Evolutionary conservation across 2,797 vertebrate genomes (phyloP).

Genomic region (Parambassis ranga): DNA sequence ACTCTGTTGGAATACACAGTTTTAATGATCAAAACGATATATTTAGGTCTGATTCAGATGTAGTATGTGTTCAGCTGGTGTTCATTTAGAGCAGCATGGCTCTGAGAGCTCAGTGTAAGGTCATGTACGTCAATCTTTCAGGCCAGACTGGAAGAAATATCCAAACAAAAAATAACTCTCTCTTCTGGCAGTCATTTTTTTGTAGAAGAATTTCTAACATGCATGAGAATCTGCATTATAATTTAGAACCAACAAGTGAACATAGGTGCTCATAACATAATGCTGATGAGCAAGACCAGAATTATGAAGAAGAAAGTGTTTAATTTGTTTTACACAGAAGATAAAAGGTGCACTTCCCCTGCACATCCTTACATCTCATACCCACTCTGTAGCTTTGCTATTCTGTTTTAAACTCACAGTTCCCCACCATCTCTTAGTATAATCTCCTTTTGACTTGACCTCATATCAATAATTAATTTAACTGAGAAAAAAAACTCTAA

Average conservation of each 20-base stretch:
- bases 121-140: constrained; percentile 30
- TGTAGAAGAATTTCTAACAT: constrained; percentile 16
- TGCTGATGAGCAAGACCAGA: no score
- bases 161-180: constrained; percentile 14
- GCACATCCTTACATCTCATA: constrained; percentile 11
- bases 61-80: background rate
- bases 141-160: background rate
- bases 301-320: background rate
- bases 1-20: background rate
- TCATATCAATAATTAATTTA: constrained; percentile 67
- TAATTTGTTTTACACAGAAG: constrained; percentile 4
- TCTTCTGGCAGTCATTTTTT: background rate
- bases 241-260: background rate
- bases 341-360: background rate
- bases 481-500: constrained; percentile 9
- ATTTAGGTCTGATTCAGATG: background rate
- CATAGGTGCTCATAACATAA: no score
- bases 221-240: background rate
- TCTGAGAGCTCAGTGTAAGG: constrained; percentile 22
- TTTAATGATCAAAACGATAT: constrained; percentile 6
- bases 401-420: constrained; percentile 56
- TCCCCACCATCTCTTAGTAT: constrained; percentile 45
- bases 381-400: constrained; percentile 21
- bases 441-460: constrained; percentile 65
- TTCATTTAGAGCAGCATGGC: background rate